phyloP scores from a whole-genome alignment of 1,140 invertebrate species.

The Macrocentrus cingulum region DNA sequence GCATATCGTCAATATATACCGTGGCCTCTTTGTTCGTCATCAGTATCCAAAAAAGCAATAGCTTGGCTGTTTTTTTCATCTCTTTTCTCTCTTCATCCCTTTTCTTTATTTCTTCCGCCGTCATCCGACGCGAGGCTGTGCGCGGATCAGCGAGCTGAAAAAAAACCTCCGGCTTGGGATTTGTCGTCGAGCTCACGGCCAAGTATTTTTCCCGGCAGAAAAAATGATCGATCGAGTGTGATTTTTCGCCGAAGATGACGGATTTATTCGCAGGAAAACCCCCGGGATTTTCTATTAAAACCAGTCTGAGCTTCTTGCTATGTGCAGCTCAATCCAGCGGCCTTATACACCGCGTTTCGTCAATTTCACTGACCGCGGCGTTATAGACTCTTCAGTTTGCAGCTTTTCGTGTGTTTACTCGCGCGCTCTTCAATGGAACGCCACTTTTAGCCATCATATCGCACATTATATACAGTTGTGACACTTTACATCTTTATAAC shows the following conservation, averaged over 20 bases:
- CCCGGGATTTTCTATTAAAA: slow-evolving; percentile 8
- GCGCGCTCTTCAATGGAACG: no score
- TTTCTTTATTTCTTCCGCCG: no score
- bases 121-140: no score
- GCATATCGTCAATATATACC: no score
- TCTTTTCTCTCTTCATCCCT: no score
- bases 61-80: no score
- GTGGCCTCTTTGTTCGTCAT: no score
- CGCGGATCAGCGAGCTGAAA: slow-evolving; percentile 16
- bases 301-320: slow-evolving; percentile 11
- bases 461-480: no score
- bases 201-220: slow-evolving; percentile 33
- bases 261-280: background rate
- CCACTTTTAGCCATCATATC: no score
- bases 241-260: slow-evolving; percentile 12
- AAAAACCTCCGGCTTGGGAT: slow-evolving; percentile 29
- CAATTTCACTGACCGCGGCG: background rate
- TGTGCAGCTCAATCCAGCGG: background rate
- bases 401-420: no score
- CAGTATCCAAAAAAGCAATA: no score
- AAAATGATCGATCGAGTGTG: slow-evolving; percentile 37
- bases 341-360: background rate
- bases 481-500: no score
- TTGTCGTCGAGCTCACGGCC: slow-evolving; percentile 24
- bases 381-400: background rate